Base-by-base conservation (phyloP, 2,113 vertebrate species). In the Vireo altiloquus region DNA sequence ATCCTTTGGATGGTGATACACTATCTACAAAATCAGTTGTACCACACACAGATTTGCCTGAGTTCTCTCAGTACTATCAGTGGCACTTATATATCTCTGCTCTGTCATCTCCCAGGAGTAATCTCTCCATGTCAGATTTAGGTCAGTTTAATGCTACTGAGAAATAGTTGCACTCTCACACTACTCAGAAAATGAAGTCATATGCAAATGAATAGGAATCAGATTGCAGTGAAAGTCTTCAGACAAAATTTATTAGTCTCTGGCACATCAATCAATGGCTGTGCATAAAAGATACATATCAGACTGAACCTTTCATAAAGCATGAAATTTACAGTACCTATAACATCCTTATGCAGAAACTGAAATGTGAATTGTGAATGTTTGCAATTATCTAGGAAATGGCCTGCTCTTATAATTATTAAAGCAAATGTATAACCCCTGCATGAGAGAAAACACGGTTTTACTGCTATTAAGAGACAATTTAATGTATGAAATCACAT, bases 381-480 rank as follows among this genome's bases (percentile, higher is more conserved):
- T 96, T 96, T 94, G 89, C 77, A 96, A 93, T 97, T 96, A 95
- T 91, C 92, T 94, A 68, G 86, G 89, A 94, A 95, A 96, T 90
- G 76, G 65, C 57, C 52, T 78, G 59, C 86, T 95, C 65, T 92
- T 91, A 79, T 79, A 95, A 97, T 96, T 96, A 89, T 92, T 96
- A 93, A 94, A 89, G 92, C 39, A 94, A 94, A 93, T 54, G 82
- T 88, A 92, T 87, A 95, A 93, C 76, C 15, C 61, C 46, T 46
- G 15, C 37, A 71, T 79, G 77, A 96, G 81, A 94, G 57, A 93
- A 96, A 96, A 92, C 92, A 96, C 5, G 27, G 71, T 94, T 92
- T 90, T 91, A 72, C 83, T 89, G 83, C 77, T 94, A 86, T 91
- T 85, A 95, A 86, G 92, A 94, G 86, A 91, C 70, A 91, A 82